These are phyloP conservation scores for Clamator glandarius DNA, from an alignment of 2,797 vertebrate species.

Conservation along the genomic window DNA sequence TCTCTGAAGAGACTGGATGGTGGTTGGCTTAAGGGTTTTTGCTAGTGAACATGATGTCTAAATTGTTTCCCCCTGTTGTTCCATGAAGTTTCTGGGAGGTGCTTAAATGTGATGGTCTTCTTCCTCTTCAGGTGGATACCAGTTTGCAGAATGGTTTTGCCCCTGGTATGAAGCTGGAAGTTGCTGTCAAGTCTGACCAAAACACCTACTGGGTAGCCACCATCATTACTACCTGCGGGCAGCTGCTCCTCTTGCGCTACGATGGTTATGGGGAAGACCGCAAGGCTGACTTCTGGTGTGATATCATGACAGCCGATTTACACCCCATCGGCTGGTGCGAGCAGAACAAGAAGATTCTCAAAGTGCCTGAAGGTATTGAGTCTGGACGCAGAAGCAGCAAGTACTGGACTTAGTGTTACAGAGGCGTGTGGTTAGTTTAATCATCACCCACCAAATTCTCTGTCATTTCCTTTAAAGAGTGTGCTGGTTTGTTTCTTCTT, in stretches of 20 bases:
- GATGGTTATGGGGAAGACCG: slow-evolving; percentile 94
- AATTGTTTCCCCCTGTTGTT: not conserved
- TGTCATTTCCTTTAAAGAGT: not conserved
- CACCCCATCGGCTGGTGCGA: slow-evolving; percentile 95
- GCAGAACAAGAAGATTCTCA: slow-evolving; percentile 89
- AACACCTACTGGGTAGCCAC: slow-evolving; percentile 91
- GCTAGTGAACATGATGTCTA: not conserved
- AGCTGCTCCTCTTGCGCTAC: slow-evolving; percentile 93
- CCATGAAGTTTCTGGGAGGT: not conserved
- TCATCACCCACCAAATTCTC: not conserved
- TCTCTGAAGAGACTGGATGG: not conserved
- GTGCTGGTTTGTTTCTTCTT: not conserved
- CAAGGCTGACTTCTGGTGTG: slow-evolving; percentile 96
- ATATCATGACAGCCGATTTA: slow-evolving; percentile 92
- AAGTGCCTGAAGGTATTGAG: slow-evolving; percentile 89
- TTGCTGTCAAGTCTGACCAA: slow-evolving; percentile 86
- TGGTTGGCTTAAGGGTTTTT: not conserved
- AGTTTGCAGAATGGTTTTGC: slow-evolving; percentile 93
- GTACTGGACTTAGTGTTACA: not conserved
- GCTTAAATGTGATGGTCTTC: not conserved
- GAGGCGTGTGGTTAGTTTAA: not conserved
- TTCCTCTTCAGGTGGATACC: slow-evolving; percentile 88
- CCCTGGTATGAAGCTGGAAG: slow-evolving; percentile 97
- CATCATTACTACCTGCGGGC: slow-evolving; percentile 95
- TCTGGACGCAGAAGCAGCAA: not conserved